Base-by-base conservation (phyloP, 2,113 vertebrate genomes). In the Jacana jacana region DNA sequence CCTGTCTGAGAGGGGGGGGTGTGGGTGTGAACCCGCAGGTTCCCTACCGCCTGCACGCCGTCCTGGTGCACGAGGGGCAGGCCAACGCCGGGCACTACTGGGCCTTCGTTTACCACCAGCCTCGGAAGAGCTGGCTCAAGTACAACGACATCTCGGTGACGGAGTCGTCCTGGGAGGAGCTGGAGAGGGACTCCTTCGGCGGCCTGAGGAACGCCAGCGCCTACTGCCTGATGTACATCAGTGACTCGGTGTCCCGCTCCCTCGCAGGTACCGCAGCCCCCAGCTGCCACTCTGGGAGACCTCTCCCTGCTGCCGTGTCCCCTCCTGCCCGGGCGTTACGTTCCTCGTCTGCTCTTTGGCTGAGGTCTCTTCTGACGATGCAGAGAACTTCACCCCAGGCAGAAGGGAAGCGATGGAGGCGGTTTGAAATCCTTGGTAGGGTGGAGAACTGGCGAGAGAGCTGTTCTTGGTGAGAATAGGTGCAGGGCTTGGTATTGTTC, bases 161-260 rank as follows among this genome's bases (percentile, higher is more conserved):
- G 0, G 99, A 99, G 72, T 98, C 99, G 0, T 99, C 99, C 0
- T 99, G 99, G 99, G 99, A 99, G 57, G 99, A 99, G 94, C 96
- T 99, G 91, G 98, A 99, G 94, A 97, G 98, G 44, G 99, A 99
- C 95, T 99, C 99, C 0, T 99, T 99, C 1, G 99, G 99, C 7
- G 99, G 99, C 27, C 93, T 98, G 98, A 99, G 97, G 95, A 99
- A 99, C 2, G 99, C 99, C 90, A 99, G 99, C 9, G 99, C 99
- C 60, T 99, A 99, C 97, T 99, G 99, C 95, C 97, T 99, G 89
- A 99, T 99, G 98, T 99, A 99, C 96, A 99, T 99, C 16, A 98
- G 98, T 1, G 98, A 98, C 76, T 95, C 97, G 78, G 90, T 99
- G 7, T 97, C 98, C 5, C 78, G 79, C 46, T 96, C 95, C 1